Evolutionary conservation across 2,797 vertebrate species (phyloP).

Genomic region (Darevskia nairensis): DNA sequence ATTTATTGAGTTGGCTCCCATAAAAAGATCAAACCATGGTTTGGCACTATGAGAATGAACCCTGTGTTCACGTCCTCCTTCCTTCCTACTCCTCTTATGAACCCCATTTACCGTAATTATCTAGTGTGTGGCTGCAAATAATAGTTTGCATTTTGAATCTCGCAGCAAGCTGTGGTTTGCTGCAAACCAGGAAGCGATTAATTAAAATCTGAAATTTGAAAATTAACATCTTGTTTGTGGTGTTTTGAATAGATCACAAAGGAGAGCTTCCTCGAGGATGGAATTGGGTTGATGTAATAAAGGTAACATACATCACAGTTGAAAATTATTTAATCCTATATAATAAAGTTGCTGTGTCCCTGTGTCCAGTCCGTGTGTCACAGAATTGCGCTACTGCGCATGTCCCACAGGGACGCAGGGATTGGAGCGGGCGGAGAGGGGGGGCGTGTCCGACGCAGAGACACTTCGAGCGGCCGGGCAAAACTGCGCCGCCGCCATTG

Average conservation of each 20-base stretch:
- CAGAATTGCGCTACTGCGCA: too few relatives aligned
- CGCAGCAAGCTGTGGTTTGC: neutral
- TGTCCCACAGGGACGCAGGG: too few relatives aligned
- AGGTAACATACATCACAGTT: conserved; percentile 79
- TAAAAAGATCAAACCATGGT: neutral
- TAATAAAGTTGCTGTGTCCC: too few relatives aligned
- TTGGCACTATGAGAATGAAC: neutral
- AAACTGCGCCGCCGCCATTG: too few relatives aligned
- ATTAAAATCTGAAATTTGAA: conserved; percentile 36
- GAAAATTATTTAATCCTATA: neutral
- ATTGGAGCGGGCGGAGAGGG: too few relatives aligned
- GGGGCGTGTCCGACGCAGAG: too few relatives aligned
- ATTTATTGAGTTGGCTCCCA: neutral
- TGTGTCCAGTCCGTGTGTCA: too few relatives aligned
- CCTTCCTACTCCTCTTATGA: neutral
- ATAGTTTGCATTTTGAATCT: neutral
- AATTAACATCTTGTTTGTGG: conserved; percentile 65
- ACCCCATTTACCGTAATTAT: neutral
- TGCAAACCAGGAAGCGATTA: neutral
- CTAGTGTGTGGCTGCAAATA: neutral
- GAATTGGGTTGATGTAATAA: conserved; percentile 98
- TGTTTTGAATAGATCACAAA: conserved; percentile 83
- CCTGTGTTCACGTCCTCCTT: neutral
- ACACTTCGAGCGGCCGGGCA: too few relatives aligned
- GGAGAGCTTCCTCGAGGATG: conserved; percentile 97